phyloP scores from a whole-genome alignment of 1,140 invertebrate species.

The Amphibalanus amphitrite region DNA sequence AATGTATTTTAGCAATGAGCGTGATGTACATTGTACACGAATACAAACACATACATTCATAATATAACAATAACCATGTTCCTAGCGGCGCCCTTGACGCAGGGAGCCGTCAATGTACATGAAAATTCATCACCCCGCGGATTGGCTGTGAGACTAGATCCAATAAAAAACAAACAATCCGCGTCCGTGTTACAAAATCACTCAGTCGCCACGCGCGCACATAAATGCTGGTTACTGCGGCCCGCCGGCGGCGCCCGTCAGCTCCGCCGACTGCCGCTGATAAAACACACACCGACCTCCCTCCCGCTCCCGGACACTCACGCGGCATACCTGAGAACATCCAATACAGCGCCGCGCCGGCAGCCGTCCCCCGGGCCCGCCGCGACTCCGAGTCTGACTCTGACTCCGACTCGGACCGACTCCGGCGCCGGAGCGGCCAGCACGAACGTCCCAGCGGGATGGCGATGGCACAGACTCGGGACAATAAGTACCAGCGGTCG shows the following conservation, averaged over 20 bases:
- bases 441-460: too few species aligned
- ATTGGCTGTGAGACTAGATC: not conserved
- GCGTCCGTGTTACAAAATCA: not conserved
- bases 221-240: not conserved
- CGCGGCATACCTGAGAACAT: not conserved
- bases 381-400: too few species aligned
- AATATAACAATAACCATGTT: not conserved
- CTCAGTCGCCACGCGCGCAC: not conserved
- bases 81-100: not conserved
- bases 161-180: not conserved
- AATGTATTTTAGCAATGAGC: constrained; percentile 6
- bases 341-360: not conserved
- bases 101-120: not conserved
- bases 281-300: not conserved
- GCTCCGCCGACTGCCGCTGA: too few species aligned
- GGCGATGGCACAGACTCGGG: not conserved
- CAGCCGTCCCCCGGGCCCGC: too few species aligned
- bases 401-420: too few species aligned
- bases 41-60: constrained; percentile 3
- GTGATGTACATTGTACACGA: constrained; percentile 5
- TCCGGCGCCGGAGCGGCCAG: too few species aligned
- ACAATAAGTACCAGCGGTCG: not conserved
- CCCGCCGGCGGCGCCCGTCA: too few species aligned
- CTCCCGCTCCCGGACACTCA: not conserved
- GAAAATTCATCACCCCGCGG: not conserved